Evolutionary conservation across 92 coral and sea anemone species (phyloP).

Genomic region (Plumapathes pennacea): DNA sequence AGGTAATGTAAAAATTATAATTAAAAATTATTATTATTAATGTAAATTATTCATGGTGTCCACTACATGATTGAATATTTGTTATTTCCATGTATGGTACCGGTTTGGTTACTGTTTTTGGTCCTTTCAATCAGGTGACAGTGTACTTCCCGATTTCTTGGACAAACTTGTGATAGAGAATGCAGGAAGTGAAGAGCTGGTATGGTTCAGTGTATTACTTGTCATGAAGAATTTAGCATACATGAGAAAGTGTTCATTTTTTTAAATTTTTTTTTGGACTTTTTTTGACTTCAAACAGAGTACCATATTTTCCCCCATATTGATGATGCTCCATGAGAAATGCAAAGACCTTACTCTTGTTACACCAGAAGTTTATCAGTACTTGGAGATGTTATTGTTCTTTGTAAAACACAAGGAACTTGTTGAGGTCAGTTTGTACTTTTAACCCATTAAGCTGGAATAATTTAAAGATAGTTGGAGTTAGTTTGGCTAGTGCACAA

Average conservation of each 20-base stretch:
- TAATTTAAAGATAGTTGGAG: background rate
- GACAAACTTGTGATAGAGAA: slow-evolving; percentile 40
- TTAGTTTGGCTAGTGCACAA: too few relatives aligned
- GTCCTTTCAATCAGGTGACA: slow-evolving; percentile 21
- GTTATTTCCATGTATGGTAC: background rate
- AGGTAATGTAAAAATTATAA: slow-evolving; percentile 50
- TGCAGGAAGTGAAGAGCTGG: slow-evolving; percentile 42
- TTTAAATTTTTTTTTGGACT: background rate
- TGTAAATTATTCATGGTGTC: background rate
- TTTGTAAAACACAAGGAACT: slow-evolving; percentile 48
- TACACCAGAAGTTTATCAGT: slow-evolving; percentile 44
- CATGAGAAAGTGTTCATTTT: background rate
- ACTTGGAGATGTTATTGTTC: slow-evolving; percentile 43
- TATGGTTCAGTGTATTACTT: background rate
- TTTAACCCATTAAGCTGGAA: background rate
- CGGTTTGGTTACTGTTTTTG: background rate
- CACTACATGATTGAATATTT: background rate
- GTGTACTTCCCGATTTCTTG: slow-evolving; percentile 25
- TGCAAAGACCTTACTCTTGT: slow-evolving; percentile 45
- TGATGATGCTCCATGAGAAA: slow-evolving; percentile 52
- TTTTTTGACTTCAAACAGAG: too few relatives aligned
- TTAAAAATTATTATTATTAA: background rate
- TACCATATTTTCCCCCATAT: slow-evolving; percentile 62
- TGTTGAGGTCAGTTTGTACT: slow-evolving; percentile 46
- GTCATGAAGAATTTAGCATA: background rate